Conservation (phyloP, 2,888 invertebrate genomes). For the Coenonympha glycerion region DNA sequence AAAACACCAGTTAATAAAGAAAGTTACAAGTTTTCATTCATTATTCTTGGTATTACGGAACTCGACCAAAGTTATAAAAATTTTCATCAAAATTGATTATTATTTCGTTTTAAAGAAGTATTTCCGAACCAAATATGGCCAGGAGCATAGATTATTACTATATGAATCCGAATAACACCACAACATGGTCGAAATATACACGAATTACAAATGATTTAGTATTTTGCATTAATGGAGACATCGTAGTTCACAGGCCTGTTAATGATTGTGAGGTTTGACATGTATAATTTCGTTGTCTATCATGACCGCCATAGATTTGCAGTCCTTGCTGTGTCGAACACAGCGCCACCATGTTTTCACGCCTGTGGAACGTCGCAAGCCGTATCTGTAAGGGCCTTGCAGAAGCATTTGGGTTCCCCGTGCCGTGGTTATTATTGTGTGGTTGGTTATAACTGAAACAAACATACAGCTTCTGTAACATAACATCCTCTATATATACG, state of each 20-base stretch:
- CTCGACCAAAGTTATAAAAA: too few relatives aligned
- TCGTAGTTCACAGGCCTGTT: not conserved
- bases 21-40: too few relatives aligned
- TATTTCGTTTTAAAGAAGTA: too few relatives aligned
- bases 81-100: too few relatives aligned
- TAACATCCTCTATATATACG: not conserved
- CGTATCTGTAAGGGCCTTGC: conserved; percentile 37
- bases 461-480: not conserved
- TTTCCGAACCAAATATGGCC: too few relatives aligned
- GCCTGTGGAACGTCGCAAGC: conserved; percentile 35
- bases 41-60: too few relatives aligned
- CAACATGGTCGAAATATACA: too few relatives aligned
- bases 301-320: conserved; percentile 34
- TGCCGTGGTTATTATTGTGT: conserved; percentile 22
- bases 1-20: too few relatives aligned
- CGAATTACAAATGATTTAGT: too few relatives aligned
- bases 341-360: conserved; percentile 38
- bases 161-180: too few relatives aligned
- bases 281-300: conserved; percentile 25
- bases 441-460: not conserved
- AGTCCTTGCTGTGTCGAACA: conserved; percentile 34
- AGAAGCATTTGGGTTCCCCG: conserved; percentile 35
- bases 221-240: too few relatives aligned
- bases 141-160: too few relatives aligned
- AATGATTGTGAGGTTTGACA: conserved; percentile 32